phyloP scores from a whole-genome alignment of 2,113 vertebrate genomes.

The Microcebus murinus region DNA sequence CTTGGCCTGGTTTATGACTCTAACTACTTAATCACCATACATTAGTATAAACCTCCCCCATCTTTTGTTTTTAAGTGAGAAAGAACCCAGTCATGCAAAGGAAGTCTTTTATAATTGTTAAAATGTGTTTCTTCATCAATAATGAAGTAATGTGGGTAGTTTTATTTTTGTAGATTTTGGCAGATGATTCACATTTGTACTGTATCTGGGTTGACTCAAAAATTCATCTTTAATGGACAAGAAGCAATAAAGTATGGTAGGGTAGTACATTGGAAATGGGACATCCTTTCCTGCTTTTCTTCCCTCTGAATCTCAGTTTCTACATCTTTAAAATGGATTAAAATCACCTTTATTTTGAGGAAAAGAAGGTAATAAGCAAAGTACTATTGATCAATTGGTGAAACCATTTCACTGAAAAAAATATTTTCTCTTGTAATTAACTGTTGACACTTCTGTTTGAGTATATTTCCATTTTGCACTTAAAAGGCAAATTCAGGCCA shows the following conservation, averaged over 20 bases:
- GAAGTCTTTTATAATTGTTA: neutral
- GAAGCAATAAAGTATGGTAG: neutral
- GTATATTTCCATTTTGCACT: neutral
- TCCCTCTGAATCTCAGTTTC: neutral
- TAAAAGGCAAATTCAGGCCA: neutral
- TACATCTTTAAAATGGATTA: neutral
- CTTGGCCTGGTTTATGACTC: neutral
- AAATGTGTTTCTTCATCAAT: constrained; percentile 33
- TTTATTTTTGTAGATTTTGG: constrained; percentile 32
- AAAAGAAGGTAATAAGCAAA: neutral
- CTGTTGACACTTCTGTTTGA: neutral
- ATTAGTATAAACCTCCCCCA: neutral
- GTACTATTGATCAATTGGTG: neutral
- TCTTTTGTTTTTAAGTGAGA: constrained; percentile 44
- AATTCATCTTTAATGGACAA: neutral
- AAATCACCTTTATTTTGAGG: constrained; percentile 43
- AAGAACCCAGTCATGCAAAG: neutral
- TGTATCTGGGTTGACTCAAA: neutral
- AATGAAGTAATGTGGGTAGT: constrained; percentile 14
- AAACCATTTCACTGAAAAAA: neutral
- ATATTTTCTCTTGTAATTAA: neutral
- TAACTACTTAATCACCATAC: neutral
- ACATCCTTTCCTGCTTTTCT: neutral
- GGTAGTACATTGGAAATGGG: neutral
- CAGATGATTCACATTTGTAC: constrained; percentile 38